Percentiles rank a stretch among this genome's conserved stretches.
phyloP scores from a whole-genome alignment of 1,140 invertebrate species.

The Diachasmimorpha longicaudata region DNA sequence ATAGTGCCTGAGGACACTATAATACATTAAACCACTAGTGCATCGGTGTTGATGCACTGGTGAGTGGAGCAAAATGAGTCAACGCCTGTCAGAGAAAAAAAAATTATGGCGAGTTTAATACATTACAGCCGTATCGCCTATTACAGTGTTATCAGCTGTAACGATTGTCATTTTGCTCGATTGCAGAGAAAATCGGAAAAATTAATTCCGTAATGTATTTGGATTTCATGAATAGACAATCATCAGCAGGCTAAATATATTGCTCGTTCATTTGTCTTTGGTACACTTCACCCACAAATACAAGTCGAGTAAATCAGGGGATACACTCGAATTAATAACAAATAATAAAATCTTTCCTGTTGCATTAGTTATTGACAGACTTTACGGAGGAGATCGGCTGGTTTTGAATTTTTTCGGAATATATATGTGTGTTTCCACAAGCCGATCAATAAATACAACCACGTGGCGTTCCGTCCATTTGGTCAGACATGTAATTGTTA shows the following conservation, averaged over 20 bases:
- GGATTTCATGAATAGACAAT: too few species aligned
- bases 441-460: slow-evolving; percentile 23
- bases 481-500: slow-evolving; percentile 18
- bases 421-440: slow-evolving; percentile 7
- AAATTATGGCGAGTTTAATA: neutral
- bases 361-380: neutral
- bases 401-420: neutral
- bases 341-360: neutral
- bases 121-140: neutral
- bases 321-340: neutral
- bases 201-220: neutral
- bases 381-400: neutral
- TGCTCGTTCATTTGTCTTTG: neutral
- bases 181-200: neutral
- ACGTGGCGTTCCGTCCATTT: slow-evolving; percentile 20
- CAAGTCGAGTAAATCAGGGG: neutral
- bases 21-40: slow-evolving; percentile 1
- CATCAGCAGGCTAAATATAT: too few species aligned
- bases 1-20: neutral
- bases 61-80: neutral
- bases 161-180: neutral
- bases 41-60: neutral
- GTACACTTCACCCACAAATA: neutral
- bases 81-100: neutral
- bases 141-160: neutral